Evolutionary conservation across 2,888 invertebrate genomes (phyloP), one percentile per base, ranked within the genome.

Genomic region (Stenolophus ochropezus): DNA sequence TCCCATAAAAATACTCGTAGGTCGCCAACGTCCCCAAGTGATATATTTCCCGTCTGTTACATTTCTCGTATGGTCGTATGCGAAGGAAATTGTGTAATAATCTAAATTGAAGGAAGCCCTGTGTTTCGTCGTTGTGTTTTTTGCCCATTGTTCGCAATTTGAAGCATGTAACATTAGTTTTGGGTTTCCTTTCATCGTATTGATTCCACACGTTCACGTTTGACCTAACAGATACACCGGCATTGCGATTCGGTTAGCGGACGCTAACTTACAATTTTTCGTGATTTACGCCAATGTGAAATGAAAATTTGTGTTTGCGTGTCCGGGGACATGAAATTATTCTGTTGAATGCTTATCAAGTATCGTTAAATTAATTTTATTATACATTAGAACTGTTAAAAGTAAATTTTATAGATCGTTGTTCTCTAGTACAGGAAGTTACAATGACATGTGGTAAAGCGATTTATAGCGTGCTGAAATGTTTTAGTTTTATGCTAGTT

Each of bases 301-400:
- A 77, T 77, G 33, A 58, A 56, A 75, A 75, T 75, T 25, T 53
- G 20, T 27, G 27, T 4, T 56, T 14, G 76, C 76, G 76, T 77
- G 76, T 14, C 18, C 11, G 14, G 14, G 16, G 53, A 53, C 27
- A 16, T 75, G 61, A 77, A 5, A 58, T 77, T 61, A 58, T 77
- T 33, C 20, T 61, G 27, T 56, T 77, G 61, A 77, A 58, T 14
- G 14, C 76, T 77, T 77, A 77, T 77, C 76, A 58, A 3, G 21
- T 76, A 56, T 56, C 56, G 58, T 58, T 21, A 58, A 77, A 61
- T 77, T 77, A 58, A 77, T 58, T 77, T 77, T 77, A 77, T 75
- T 73, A 53, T 75, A 25, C 58, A 42, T 33, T 76, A n/a, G 20
- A 20, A 33, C 16, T 58, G 76, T 61, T 61, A 61, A 61, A 23